Evolutionary conservation across 2,888 invertebrate genomes (phyloP), one percentile per base, ranked within the genome.

Genomic region (Agriopis aurantiaria): DNA sequence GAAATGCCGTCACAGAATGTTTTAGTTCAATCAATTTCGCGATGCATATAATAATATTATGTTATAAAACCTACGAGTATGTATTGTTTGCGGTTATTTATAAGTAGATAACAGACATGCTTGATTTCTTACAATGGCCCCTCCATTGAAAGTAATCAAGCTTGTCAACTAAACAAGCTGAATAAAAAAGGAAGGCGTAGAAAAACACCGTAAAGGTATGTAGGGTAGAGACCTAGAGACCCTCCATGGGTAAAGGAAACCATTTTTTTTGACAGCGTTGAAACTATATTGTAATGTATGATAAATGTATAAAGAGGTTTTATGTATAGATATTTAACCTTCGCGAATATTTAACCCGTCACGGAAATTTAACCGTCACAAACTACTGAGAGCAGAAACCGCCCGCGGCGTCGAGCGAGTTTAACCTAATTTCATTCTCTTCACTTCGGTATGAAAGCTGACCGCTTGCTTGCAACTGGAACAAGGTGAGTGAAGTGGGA

Each of bases 351-450:
- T 14, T n/a, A n/a, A n/a, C n/a, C 48, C 49, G n/a, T 17, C 8
- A n/a, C 49, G 62, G 62, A 63, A 52, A 48, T 58, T 51, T 68
- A 46, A 52, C 67, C 46, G 62, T 57, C 56, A 12, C 14, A 56
- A 8, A 63, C 23, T 46, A 68, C 33, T 12, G 58, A 12, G 58
- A 58, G 33, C 46, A 57, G 17, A 52, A n/a, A 53, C 58, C 0
- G 64, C 60, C 45, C 60, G 51, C 64, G 69, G 74, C 79, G 78
- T 78, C 72, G 71, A 68, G 60, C 53, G 71, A 88, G 88, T 89
- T 90, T 89, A 90, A 90, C 91, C 90, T 85, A 89, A 89, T 90
- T 90, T 83, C 78, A 80, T 80, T 82, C 78, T 80, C 78, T 80
- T 45, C 62, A 40, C 79, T 74, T 63, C 45, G 33, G 17, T 33